phyloP scores from a whole-genome alignment of 2,113 vertebrate genomes.

The Numida meleagris region DNA sequence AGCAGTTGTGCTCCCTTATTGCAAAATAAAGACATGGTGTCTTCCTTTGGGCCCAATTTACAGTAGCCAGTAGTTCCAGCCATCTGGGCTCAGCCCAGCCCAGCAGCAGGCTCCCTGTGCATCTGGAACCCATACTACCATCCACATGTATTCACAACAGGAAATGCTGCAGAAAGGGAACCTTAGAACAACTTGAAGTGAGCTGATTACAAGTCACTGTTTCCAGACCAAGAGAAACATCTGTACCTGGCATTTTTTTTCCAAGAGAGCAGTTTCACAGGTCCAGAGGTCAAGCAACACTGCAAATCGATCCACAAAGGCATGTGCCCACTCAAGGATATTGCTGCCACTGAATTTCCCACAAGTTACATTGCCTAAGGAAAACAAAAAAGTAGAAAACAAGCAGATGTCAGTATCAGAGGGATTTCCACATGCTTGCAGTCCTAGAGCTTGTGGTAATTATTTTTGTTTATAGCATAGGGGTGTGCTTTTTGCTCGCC shows the following conservation, averaged over 20 bases:
- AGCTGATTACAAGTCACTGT: background rate
- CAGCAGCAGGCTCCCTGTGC: background rate
- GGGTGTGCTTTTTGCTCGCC: background rate
- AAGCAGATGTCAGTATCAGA: background rate
- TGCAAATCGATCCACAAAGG: conserved; percentile 70
- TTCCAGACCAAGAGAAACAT: background rate
- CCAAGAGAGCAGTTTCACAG: conserved; percentile 76
- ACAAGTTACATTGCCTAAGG: background rate
- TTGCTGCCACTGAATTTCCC: background rate
- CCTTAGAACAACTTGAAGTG: background rate
- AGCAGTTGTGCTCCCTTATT: background rate
- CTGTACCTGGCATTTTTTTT: conserved; percentile 79
- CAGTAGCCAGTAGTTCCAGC: background rate
- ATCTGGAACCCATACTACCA: background rate
- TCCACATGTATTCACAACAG: accelerated
- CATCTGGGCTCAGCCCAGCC: background rate
- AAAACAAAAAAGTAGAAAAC: background rate
- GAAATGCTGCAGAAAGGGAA: background rate
- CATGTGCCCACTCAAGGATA: conserved; percentile 19
- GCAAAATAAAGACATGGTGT: background rate
- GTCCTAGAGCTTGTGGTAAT: background rate
- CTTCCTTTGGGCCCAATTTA: background rate
- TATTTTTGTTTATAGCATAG: background rate
- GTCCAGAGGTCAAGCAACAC: conserved; percentile 81
- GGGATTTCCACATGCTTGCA: background rate